These are phyloP conservation scores for Copidosoma aretas DNA, from an alignment of 2,888 invertebrate genomes.

Conservation along the genomic window DNA sequence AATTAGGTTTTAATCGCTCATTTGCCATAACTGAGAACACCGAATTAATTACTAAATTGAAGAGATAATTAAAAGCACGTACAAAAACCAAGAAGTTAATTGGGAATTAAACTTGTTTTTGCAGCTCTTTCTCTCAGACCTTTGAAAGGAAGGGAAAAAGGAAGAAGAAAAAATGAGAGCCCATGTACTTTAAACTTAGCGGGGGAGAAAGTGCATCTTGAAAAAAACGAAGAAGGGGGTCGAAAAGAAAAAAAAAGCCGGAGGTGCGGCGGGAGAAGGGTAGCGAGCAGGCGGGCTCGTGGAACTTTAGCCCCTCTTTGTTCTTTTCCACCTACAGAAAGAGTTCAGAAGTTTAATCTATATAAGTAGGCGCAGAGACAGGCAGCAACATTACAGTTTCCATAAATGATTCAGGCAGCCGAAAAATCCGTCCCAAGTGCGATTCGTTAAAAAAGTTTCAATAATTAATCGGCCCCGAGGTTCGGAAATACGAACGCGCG, in stretches of 20 bases:
- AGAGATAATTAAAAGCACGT: not conserved
- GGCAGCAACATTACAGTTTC: not conserved
- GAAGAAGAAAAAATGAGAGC: not conserved
- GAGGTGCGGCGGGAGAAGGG: no score
- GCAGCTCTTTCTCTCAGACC: not conserved
- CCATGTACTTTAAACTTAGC: not conserved
- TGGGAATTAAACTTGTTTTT: not conserved
- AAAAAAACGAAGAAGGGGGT: not conserved
- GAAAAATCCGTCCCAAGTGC: not conserved
- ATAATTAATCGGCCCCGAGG: not conserved
- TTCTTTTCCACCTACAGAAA: not conserved
- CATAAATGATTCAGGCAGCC: not conserved
- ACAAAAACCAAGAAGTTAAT: not conserved
- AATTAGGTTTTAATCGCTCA: not conserved
- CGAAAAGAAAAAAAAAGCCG: not conserved
- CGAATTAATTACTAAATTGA: not conserved
- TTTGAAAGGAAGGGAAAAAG: not conserved
- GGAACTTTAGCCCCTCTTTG: not conserved
- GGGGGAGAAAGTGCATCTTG: not conserved
- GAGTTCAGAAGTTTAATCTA: not conserved
- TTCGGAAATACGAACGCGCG: not conserved
- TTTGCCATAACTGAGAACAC: not conserved
- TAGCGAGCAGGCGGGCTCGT: not conserved
- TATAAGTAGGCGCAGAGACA: not conserved
- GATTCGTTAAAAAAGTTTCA: not conserved